phyloP scores from a whole-genome alignment of 2,113 vertebrate species.

The Brachyhypopomus gauderio region DNA sequence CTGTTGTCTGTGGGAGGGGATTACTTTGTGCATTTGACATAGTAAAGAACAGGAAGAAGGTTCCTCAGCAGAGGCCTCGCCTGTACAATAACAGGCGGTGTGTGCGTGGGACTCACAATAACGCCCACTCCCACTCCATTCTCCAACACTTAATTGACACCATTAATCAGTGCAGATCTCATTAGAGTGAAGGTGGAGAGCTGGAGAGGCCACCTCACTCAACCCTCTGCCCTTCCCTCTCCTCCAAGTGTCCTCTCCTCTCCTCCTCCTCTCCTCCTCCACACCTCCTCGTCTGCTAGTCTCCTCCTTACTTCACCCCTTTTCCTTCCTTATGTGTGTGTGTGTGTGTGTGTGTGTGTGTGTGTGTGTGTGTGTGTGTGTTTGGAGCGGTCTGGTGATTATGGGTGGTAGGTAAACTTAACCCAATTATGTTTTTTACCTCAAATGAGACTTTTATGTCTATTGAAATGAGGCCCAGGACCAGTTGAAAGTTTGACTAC shows the following conservation, averaged over 20 bases:
- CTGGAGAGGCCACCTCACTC: slow-evolving; percentile 48
- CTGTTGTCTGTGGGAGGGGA: background rate
- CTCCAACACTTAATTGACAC: slow-evolving; percentile 56
- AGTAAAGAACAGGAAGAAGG: background rate
- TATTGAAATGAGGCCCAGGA: background rate
- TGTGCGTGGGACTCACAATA: slow-evolving; percentile 45
- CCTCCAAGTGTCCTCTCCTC: slow-evolving; percentile 25
- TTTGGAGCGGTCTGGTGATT: too few species aligned
- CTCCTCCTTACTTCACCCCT: slow-evolving; percentile 44
- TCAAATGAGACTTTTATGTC: too few species aligned
- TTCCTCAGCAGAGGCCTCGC: slow-evolving; percentile 24
- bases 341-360: too few species aligned
- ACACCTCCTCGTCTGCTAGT: too few species aligned
- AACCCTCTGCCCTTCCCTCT: slow-evolving; percentile 34
- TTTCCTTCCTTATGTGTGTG: slow-evolving; percentile 17
- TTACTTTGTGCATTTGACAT: background rate
- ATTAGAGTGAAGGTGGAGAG: slow-evolving; percentile 55
- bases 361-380: too few species aligned
- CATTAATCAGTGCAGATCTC: slow-evolving; percentile 63
- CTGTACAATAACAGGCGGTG: slow-evolving; percentile 43
- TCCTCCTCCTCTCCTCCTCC: slow-evolving; percentile 10
- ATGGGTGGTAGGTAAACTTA: too few species aligned
- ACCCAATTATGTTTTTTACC: too few species aligned
- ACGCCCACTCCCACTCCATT: slow-evolving; percentile 48
- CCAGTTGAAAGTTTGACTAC: background rate